Base-by-base conservation (phyloP, 2,888 invertebrate genomes). In the Minunthozetes semirufus region DNA sequence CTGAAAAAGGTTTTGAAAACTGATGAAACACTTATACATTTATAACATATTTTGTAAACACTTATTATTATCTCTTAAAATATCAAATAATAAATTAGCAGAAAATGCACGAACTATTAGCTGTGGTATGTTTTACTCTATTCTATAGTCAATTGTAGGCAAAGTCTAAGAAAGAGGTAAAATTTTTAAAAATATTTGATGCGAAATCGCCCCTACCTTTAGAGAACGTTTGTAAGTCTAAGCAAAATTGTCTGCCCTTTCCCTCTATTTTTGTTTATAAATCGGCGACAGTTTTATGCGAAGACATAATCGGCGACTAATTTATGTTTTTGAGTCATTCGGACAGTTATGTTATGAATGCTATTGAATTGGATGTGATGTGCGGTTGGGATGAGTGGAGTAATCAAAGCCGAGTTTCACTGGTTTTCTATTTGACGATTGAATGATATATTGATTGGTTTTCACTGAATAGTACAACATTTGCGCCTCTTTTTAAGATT, bases 401-500 rank as follows among this genome's bases (percentile, higher is more conserved):
- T 70, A 13, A 13, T 70, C 48, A 70, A 25, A n/a, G 22, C 27
- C 59, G 2, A 29, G 22, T 25, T n/a, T 33, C 38, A 48, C 6
- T 38, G 63, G 19, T n/a, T 17, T 29, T 27, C 22, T 33, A 63
- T 19, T n/a, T 33, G 13, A 63, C 42, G 13, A 63, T 1, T 11
- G 38, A 70, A 27, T 25, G 72, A 29, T 50, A 27, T 66, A 59
- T 50, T 53, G n/a, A n/a, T n/a, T n/a, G n/a, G n/a, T n/a, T 29
- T 25, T 77, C 78, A 79, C 73, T 79, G 68, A 72, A 74, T 80
- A 46, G 77, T 91, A 87, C 94, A 94, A 87, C 94, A 94, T 84
- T 92, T 90, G 88, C 93, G 92, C 86, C 93, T 94, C 88, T 94
- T 94, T 87, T 94, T 93, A 83, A 94, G 88, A 83, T 91, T 90